Evolutionary conservation across 2,113 vertebrate genomes (phyloP).

Genomic region (Mesocricetus auratus): DNA sequence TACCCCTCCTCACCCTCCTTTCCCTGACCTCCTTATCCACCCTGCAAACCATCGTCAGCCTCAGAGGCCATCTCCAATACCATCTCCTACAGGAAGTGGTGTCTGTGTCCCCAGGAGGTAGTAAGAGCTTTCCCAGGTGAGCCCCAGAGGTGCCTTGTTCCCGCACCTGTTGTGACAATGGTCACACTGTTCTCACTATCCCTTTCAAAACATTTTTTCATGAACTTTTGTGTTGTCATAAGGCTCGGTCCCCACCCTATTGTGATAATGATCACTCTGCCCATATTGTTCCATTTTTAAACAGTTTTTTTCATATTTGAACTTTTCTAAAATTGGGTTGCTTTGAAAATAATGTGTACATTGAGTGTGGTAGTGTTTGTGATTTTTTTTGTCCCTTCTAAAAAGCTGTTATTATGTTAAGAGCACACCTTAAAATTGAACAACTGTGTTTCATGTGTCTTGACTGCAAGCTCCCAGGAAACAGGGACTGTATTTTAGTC

Average conservation of each 20-base stretch:
- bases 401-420: slow-evolving; percentile 38
- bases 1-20: background rate
- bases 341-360: slow-evolving; percentile 48
- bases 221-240: background rate
- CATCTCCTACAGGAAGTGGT: background rate
- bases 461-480: background rate
- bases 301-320: slow-evolving; percentile 52
- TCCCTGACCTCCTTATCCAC: background rate
- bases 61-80: background rate
- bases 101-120: background rate
- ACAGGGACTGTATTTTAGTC: background rate
- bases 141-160: accelerated
- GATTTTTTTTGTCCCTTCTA: slow-evolving; percentile 29
- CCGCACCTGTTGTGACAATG: background rate
- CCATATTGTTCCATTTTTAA: background rate
- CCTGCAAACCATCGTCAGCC: background rate
- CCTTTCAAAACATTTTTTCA: background rate
- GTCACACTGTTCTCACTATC: slow-evolving; percentile 15
- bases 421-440: slow-evolving; percentile 58
- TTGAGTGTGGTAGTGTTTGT: slow-evolving; percentile 10
- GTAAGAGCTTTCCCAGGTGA: background rate
- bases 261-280: slow-evolving; percentile 26
- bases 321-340: slow-evolving; percentile 42
- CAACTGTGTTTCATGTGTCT: background rate
- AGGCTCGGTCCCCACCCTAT: background rate